Evolutionary conservation across 2,113 vertebrate genomes (phyloP).

Genomic region (Chaenocephalus aceratus): DNA sequence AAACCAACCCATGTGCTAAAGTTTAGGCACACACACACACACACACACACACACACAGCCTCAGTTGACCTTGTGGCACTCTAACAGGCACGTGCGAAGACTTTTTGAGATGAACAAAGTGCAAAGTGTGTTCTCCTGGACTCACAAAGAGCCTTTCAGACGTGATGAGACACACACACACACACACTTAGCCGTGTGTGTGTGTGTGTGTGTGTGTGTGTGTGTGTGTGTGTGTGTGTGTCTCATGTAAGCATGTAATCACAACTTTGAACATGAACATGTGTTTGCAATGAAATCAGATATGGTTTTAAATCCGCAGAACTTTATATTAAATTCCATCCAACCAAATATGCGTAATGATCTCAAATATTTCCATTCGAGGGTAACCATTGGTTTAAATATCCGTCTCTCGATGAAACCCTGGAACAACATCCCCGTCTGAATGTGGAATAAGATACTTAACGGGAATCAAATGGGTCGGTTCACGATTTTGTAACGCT

Average conservation of each 20-base stretch:
- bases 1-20: constrained; percentile 3
- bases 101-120: neutral
- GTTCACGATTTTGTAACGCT: neutral
- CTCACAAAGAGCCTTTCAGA: constrained; percentile 57
- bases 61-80: constrained; percentile 25
- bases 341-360: neutral
- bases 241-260: neutral
- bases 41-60: constrained; percentile 31
- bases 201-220: too few species aligned
- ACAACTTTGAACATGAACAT: neutral
- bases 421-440: neutral
- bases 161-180: neutral
- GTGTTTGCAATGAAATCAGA: neutral
- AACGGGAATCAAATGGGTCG: neutral
- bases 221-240: neutral
- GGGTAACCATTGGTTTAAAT: neutral
- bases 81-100: constrained; percentile 42
- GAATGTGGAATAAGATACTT: neutral
- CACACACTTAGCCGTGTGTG: neutral
- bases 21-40: neutral
- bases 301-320: neutral
- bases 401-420: neutral
- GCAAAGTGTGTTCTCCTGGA: neutral
- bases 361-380: neutral
- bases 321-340: neutral